Evolutionary conservation across 2,797 vertebrate species (phyloP).

Genomic region (Danio albolineatus): DNA sequence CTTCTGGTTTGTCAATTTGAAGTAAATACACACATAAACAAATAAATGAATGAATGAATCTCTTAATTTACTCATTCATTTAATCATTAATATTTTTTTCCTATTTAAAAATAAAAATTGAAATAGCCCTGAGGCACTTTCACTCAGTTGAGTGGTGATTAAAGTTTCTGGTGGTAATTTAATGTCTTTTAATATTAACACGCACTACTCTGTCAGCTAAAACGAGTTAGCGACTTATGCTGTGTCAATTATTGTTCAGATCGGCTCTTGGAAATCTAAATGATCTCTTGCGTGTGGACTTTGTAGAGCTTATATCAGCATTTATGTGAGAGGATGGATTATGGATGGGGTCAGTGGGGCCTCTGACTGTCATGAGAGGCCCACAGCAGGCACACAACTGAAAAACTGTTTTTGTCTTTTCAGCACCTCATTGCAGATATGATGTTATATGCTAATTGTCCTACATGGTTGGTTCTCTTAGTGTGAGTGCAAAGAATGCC

Average conservation of each 20-base stretch:
- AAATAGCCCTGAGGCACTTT: background rate
- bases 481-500: background rate
- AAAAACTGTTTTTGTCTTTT: background rate
- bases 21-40: too few species aligned
- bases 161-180: background rate
- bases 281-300: conserved; percentile 7
- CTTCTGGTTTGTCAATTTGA: too few species aligned
- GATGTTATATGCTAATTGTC: background rate
- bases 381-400: background rate
- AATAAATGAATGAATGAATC: too few species aligned
- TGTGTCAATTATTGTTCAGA: conserved; percentile 24
- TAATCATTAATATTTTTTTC: too few species aligned
- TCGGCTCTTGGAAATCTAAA: background rate
- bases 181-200: background rate
- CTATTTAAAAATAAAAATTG: too few species aligned
- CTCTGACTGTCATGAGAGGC: background rate
- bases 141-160: background rate
- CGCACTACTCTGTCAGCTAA: background rate
- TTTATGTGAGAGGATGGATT: conserved; percentile 20
- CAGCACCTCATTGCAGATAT: background rate
- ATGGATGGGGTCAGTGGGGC: conserved; percentile 3
- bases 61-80: too few species aligned
- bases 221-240: background rate
- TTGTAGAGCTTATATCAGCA: conserved; percentile 35
- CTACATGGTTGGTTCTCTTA: background rate